Evolutionary conservation across 2,797 vertebrate species (phyloP).

Genomic region (Diglossa cyanea): DNA sequence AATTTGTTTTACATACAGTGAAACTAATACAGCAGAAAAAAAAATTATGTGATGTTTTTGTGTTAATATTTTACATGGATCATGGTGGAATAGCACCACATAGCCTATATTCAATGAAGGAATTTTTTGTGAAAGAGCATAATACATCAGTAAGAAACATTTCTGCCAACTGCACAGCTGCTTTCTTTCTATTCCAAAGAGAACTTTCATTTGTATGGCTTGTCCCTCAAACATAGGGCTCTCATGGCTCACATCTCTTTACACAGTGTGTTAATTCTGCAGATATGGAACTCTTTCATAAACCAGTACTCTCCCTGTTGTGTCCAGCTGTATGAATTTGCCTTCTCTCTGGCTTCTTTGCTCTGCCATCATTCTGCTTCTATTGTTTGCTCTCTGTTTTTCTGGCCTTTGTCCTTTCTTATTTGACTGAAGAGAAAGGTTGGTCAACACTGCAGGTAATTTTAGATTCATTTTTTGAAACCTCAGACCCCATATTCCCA

Average conservation of each 20-base stretch:
- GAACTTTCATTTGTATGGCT: background rate
- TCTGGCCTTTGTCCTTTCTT: background rate
- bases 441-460: background rate
- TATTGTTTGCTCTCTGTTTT: background rate
- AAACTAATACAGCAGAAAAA: background rate
- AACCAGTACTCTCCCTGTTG: background rate
- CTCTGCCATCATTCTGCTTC: background rate
- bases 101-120: background rate
- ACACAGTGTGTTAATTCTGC: background rate
- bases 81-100: background rate
- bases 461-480: background rate
- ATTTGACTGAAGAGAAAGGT: background rate
- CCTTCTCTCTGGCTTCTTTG: background rate
- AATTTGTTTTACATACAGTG: background rate
- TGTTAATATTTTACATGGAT: constrained; percentile 9
- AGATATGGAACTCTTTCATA: background rate
- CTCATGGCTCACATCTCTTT: background rate
- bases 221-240: background rate
- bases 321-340: background rate
- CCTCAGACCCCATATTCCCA: background rate
- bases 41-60: background rate
- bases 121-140: constrained; percentile 35
- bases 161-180: background rate
- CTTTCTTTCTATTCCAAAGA: background rate
- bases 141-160: constrained; percentile 51